A percentile compares a stretch with the other conserved stretches of the same genome.
Conservation (phyloP, 2,797 vertebrate genomes). For the Manis crassicaudata region DNA sequence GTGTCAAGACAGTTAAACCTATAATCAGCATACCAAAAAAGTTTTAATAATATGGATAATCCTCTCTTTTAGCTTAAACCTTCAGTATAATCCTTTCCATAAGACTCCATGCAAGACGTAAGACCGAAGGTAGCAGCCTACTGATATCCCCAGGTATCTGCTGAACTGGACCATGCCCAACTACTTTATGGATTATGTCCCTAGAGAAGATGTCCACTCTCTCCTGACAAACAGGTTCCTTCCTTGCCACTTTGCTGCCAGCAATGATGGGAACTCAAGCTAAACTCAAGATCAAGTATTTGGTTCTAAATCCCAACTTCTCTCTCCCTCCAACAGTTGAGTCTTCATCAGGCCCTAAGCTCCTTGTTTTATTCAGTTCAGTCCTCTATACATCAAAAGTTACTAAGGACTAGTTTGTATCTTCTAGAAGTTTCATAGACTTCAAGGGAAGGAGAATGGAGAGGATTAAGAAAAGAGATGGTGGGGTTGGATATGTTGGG, state of each 20-base stretch:
- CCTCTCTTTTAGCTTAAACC: neutral
- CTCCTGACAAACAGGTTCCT: neutral
- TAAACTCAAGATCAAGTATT: neutral
- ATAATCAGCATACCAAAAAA: neutral
- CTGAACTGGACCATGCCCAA: neutral
- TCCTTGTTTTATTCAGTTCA: neutral
- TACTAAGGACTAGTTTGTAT: constrained; percentile 11
- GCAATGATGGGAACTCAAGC: neutral
- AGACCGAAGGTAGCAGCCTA: neutral
- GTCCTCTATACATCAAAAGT: neutral
- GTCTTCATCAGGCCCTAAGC: neutral
- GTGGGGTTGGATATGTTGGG: neutral
- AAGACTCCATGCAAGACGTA: neutral
- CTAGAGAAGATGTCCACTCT: neutral
- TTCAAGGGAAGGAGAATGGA: neutral
- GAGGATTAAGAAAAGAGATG: neutral
- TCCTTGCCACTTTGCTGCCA: neutral
- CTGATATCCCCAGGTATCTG: neutral
- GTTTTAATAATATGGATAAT: constrained; percentile 11
- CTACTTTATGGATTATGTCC: neutral
- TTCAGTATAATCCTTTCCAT: constrained; percentile 7
- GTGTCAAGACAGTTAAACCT: neutral
- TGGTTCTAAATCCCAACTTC: neutral
- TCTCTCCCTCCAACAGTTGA: neutral
- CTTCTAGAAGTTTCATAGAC: constrained; percentile 13